Conservation (phyloP, 2,888 invertebrate genomes). For the Mimachlamys varia region DNA sequence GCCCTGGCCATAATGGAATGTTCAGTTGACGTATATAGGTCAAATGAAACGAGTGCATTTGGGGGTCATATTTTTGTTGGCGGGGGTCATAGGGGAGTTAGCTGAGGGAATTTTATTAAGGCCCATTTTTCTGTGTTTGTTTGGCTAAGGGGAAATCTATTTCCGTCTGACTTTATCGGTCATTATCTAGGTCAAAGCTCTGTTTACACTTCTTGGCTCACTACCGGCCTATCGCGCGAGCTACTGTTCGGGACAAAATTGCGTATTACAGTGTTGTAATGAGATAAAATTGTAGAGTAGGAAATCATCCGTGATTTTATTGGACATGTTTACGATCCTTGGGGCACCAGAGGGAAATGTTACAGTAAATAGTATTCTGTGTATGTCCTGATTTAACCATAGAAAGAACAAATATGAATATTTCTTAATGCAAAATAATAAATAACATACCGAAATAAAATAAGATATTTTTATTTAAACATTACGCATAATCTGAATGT, state of each 20-base stretch:
- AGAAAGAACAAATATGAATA: no score
- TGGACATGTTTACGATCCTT: background rate
- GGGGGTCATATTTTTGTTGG: slow-evolving; percentile 21
- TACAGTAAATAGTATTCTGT: background rate
- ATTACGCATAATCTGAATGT: no score
- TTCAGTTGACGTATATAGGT: slow-evolving; percentile 15
- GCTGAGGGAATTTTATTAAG: slow-evolving; percentile 31
- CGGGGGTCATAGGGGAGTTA: slow-evolving; percentile 8
- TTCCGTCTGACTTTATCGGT: background rate
- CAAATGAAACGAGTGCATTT: slow-evolving; percentile 28
- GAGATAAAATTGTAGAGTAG: background rate
- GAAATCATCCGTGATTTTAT: slow-evolving; percentile 34
- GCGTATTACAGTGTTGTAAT: slow-evolving; percentile 11
- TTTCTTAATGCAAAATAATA: no score
- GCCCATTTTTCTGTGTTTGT: slow-evolving; percentile 23
- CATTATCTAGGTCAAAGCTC: slow-evolving; percentile 14
- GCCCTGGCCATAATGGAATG: slow-evolving; percentile 25
- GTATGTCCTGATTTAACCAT: background rate
- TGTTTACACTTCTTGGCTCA: background rate
- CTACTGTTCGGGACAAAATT: background rate
- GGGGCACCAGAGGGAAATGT: slow-evolving; percentile 4
- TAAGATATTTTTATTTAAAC: no score
- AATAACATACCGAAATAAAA: no score
- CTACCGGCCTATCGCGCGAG: slow-evolving; percentile 11
- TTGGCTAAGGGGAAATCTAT: background rate